A percentile compares a stretch with the other conserved stretches of the same genome.
Evolutionary conservation across 30 jellyfish, hydroid and myxozoan genomes (phyloP).

Genomic region (Hydra vulgaris): DNA sequence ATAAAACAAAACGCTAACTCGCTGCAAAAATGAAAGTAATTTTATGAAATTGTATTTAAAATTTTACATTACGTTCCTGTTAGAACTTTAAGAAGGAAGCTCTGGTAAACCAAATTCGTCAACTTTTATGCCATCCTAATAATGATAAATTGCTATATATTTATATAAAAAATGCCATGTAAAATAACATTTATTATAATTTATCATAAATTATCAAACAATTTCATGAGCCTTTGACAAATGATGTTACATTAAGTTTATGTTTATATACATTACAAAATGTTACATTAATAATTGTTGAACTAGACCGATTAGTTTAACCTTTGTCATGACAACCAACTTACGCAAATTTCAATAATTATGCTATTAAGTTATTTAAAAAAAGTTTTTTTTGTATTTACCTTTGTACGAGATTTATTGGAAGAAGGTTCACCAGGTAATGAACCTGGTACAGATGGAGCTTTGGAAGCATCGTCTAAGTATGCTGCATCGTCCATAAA

Average conservation of each 20-base stretch:
- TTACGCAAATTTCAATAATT: too few relatives aligned
- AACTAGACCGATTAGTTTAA: too few relatives aligned
- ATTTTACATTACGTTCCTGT: not conserved
- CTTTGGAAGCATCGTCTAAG: slow-evolving; percentile 88
- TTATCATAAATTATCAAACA: too few relatives aligned
- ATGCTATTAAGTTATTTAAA: too few relatives aligned
- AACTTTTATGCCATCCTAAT: slow-evolving; percentile 94
- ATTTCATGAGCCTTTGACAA: too few relatives aligned
- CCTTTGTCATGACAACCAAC: too few relatives aligned
- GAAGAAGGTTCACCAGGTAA: slow-evolving; percentile 68
- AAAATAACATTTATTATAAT: too few relatives aligned
- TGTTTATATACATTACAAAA: too few relatives aligned
- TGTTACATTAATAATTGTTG: too few relatives aligned
- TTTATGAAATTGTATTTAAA: too few relatives aligned
- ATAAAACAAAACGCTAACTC: not conserved
- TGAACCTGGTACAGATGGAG: slow-evolving; percentile 92
- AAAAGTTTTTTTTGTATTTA: not conserved
- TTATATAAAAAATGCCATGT: not conserved
- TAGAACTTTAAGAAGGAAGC: slow-evolving; percentile 34
- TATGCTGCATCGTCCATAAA: slow-evolving; percentile 89
- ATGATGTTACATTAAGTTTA: too few relatives aligned
- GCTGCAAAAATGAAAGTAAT: not conserved
- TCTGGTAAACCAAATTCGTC: slow-evolving; percentile 98
- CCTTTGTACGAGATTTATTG: slow-evolving; percentile 73
- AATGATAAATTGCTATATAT: not conserved